phyloP scores from a whole-genome alignment of 2,113 vertebrate species.

The Mesembrinibis cayennensis region DNA sequence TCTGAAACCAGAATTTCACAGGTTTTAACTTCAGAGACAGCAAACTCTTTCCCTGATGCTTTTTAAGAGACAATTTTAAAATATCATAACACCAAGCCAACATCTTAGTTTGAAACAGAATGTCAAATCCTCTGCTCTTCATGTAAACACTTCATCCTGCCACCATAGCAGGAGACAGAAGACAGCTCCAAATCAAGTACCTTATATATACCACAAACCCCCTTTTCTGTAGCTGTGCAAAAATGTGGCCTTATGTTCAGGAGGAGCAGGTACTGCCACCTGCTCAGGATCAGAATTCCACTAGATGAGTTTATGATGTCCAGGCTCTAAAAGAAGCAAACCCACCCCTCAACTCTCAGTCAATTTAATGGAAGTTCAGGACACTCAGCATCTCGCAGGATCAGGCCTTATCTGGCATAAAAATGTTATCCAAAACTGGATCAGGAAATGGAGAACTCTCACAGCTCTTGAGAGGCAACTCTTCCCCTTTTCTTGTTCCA shows the following conservation, averaged over 20 bases:
- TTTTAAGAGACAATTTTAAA: constrained; percentile 32
- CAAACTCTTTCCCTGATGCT: not conserved
- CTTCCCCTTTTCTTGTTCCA: not conserved
- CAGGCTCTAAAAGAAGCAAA: not conserved
- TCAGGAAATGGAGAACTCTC: not conserved
- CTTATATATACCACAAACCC: not conserved
- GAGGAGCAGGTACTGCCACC: not conserved
- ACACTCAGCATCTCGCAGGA: not conserved
- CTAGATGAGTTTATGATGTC: not conserved
- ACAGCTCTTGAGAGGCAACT: not conserved
- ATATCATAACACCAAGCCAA: not conserved
- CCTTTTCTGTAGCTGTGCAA: not conserved
- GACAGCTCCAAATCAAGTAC: not conserved
- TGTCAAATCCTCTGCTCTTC: not conserved
- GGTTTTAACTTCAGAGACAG: not conserved
- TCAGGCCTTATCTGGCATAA: not conserved
- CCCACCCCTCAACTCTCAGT: not conserved
- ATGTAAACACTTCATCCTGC: not conserved
- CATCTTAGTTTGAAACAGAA: not conserved
- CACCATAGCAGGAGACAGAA: not conserved
- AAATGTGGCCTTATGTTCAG: not conserved
- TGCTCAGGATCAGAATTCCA: not conserved
- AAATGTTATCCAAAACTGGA: not conserved
- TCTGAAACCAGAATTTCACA: not conserved
- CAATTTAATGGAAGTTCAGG: not conserved